These are phyloP conservation scores for Pluvianellus socialis DNA, from an alignment of 2,113 vertebrate species.

Conservation along the genomic window DNA sequence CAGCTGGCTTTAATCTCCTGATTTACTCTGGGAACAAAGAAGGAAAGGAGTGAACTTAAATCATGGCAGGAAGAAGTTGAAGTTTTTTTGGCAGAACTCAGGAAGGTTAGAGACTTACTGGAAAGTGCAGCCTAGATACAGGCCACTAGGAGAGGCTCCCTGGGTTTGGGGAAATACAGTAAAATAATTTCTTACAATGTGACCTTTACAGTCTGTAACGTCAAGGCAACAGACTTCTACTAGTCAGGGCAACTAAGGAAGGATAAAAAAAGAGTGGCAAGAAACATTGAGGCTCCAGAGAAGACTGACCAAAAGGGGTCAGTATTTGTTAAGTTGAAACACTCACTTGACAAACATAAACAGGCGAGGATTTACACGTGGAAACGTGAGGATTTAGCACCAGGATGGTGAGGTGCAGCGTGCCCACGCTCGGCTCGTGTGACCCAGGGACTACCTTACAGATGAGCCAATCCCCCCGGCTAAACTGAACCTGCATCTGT, in stretches of 20 bases:
- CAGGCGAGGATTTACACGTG: rapidly evolving
- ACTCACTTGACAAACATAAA: neutral
- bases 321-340: slow-evolving; percentile 21
- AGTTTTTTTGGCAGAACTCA: neutral
- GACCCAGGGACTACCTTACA: neutral
- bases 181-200: neutral
- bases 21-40: slow-evolving; percentile 33
- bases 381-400: neutral
- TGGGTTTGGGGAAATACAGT: neutral
- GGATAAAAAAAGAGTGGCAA: neutral
- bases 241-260: neutral
- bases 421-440: neutral
- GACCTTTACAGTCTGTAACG: neutral
- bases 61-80: slow-evolving; percentile 26
- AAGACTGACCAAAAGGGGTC: slow-evolving; percentile 46
- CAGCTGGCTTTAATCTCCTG: slow-evolving; percentile 54
- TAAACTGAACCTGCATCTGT: neutral
- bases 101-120: neutral
- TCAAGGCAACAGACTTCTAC: neutral
- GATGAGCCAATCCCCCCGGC: neutral
- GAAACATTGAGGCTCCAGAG: neutral
- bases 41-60: slow-evolving; percentile 12
- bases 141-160: neutral
- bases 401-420: neutral
- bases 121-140: neutral